Evolutionary conservation across 1,140 invertebrate species (phyloP).

Genomic region (Drosophila navojoa): DNA sequence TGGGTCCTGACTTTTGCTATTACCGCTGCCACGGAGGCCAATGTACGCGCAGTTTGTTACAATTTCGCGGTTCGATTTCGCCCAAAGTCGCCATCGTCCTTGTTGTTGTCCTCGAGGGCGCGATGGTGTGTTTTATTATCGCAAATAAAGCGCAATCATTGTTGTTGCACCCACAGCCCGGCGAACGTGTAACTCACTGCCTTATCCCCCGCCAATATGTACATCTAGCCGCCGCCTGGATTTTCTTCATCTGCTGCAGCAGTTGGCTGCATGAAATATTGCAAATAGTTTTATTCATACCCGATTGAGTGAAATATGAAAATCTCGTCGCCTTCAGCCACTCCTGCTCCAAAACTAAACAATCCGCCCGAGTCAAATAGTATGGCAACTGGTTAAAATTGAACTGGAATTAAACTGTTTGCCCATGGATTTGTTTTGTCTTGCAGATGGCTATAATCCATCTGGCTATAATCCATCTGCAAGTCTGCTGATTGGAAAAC

Average conservation of each 20-base stretch:
- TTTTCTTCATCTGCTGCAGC: constrained; percentile 64
- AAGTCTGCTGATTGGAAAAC: constrained; percentile 1
- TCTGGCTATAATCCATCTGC: constrained; percentile 2
- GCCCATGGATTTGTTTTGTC: background rate
- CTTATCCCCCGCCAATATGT: background rate
- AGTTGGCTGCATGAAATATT: constrained; percentile 74
- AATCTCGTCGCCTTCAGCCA: constrained; percentile 23
- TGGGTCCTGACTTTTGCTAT: constrained; percentile 73
- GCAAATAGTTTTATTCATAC: constrained; percentile 81
- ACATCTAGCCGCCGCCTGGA: constrained; percentile 61
- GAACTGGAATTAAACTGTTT: constrained; percentile 7
- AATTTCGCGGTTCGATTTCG: constrained; percentile 80
- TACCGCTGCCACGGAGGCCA: constrained; percentile 55
- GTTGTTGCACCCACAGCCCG: constrained; percentile 69
- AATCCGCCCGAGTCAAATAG: background rate
- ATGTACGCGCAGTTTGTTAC: constrained; percentile 81
- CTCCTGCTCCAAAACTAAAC: constrained; percentile 15
- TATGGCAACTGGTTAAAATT: background rate
- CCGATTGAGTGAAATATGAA: constrained; percentile 74
- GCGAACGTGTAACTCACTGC: constrained; percentile 31
- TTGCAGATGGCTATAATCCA: background rate
- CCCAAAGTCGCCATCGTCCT: constrained; percentile 34
- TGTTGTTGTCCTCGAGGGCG: constrained; percentile 54
- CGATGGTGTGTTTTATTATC: constrained; percentile 83
- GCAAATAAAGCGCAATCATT: constrained; percentile 83